These are phyloP conservation scores for Gastrophysa polygoni DNA, from an alignment of 2,888 invertebrate genomes.

Conservation along the genomic window DNA sequence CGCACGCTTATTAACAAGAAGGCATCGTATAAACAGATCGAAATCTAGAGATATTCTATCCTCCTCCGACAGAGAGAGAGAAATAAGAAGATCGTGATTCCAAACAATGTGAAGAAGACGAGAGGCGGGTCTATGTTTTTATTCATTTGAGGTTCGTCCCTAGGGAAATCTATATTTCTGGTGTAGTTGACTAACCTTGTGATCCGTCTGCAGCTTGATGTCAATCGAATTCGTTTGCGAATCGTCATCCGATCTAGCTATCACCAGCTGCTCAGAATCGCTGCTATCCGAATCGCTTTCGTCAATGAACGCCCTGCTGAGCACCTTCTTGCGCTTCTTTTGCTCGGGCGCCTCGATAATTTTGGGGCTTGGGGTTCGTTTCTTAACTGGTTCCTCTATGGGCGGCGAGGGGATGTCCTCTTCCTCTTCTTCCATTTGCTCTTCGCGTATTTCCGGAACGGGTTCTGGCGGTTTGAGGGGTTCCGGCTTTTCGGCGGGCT, in stretches of 20 bases:
- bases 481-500: constrained; percentile 9
- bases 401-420: constrained; percentile 44
- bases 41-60: too few relatives aligned
- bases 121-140: too few relatives aligned
- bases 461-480: background rate
- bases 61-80: too few relatives aligned
- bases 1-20: too few relatives aligned
- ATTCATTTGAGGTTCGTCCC: too few relatives aligned
- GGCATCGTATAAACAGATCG: too few relatives aligned
- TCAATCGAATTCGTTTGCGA: constrained; percentile 46
- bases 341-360: constrained; percentile 32
- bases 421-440: constrained; percentile 31
- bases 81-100: too few relatives aligned
- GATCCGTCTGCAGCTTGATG: constrained; percentile 42
- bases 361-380: constrained; percentile 23
- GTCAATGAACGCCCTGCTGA: constrained; percentile 60
- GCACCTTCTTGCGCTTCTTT: constrained; percentile 51
- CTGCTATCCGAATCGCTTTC: constrained; percentile 69
- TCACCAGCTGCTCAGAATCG: constrained; percentile 69
- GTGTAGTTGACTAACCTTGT: constrained; percentile 10
- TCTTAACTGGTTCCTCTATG: constrained; percentile 53
- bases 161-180: too few relatives aligned
- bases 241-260: constrained; percentile 59
- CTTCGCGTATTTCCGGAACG: constrained; percentile 19
- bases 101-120: too few relatives aligned